Conservation (phyloP, 2,888 invertebrate species). For the Drosophila crucigera region DNA sequence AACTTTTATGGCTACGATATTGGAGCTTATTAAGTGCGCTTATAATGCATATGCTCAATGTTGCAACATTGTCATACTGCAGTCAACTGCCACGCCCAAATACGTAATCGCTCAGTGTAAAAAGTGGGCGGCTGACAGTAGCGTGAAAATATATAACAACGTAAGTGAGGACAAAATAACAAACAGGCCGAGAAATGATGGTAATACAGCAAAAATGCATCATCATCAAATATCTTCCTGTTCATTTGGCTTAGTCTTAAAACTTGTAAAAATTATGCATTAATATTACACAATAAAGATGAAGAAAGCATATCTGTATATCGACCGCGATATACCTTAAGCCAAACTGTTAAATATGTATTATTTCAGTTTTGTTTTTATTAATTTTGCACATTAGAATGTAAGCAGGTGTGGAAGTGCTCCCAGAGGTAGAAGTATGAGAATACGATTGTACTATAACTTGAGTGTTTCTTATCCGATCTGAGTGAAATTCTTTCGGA, state of each 20-base stretch:
- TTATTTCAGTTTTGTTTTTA: too few species aligned
- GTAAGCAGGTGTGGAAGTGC: too few species aligned
- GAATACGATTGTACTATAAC: too few species aligned
- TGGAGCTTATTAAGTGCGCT: conserved; percentile 42
- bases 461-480: too few species aligned
- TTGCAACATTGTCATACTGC: conserved; percentile 39
- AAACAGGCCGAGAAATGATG: conserved; percentile 1
- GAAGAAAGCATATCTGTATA: not conserved
- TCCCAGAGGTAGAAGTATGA: too few species aligned
- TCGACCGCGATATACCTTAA: not conserved
- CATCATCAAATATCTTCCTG: conserved; percentile 8
- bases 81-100: conserved; percentile 30
- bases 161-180: not conserved
- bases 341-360: too few species aligned
- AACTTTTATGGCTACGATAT: conserved; percentile 49
- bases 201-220: not conserved
- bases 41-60: conserved; percentile 22
- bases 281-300: not conserved
- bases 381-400: too few species aligned
- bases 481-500: not conserved
- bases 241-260: not conserved
- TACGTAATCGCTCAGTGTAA: conserved; percentile 11
- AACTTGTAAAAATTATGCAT: not conserved
- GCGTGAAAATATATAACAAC: conserved; percentile 3
- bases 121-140: conserved; percentile 23